Evolutionary conservation across 2,888 invertebrate genomes (phyloP), one percentile per base, ranked within the genome.

Genomic region (Netelia fuscicornis): DNA sequence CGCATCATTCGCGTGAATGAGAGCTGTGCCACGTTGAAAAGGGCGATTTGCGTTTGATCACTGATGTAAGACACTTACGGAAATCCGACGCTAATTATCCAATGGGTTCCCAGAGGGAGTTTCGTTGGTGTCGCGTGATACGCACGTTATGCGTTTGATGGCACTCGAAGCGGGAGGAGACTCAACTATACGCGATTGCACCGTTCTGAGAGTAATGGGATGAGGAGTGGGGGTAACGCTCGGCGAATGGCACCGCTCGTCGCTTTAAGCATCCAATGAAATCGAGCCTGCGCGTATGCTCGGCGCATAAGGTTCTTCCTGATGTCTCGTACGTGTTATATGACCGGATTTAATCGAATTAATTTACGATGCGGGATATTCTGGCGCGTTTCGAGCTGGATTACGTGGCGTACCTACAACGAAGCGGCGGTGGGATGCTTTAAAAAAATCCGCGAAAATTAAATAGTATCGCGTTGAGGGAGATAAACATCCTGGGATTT

Each of bases 341-440:
- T 77, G 79, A 80, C 80, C 84, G 62, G 25, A 58, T 77, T 71
- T 81, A 84, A 86, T 87, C 83, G 76, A 87, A 87, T 86, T 88
- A 87, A 88, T 87, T 88, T 83, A 72, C 77, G 65, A 48, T 30
- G 23, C 72, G 42, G 67, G 72, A 64, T 30, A 67, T 77, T 72
- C 52, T 71, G 17, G 64, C 54, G 11, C 23, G 13, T 56, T 60
- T 60, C 9, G 58, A 9, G 37, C 74, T 58, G 2, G 60, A 20
- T 68, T 23, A 23, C 13, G 25, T 42, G 56, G 37, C 70, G 23
- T 44, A 74, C 83, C 30, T 30, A 30, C 30, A 5, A 30, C 30
- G 30, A 78, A 78, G 74, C 54, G 67, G 54, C 20, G 11, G n/a
- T 17, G 17, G 17, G 52, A 20, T 17, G n/a, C 3, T 67, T 72